A percentile compares a stretch with the other conserved stretches of the same genome.
These are phyloP conservation scores for Phrynocephalus versicolor DNA, from an alignment of 2,113 vertebrate genomes.

Conservation along the genomic window DNA sequence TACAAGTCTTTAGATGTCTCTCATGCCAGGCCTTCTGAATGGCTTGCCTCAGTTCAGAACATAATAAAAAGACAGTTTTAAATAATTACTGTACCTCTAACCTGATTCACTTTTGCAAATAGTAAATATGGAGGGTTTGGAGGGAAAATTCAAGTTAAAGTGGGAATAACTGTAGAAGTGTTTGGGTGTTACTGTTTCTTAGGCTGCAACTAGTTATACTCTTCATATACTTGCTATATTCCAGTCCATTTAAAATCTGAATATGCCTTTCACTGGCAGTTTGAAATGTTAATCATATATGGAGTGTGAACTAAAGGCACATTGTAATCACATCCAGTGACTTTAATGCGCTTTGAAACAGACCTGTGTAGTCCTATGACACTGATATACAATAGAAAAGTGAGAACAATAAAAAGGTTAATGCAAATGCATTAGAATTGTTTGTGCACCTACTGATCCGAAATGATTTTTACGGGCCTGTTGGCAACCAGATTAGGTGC, in stretches of 20 bases:
- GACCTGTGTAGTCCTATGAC: background rate
- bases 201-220: background rate
- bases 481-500: slow-evolving; percentile 34
- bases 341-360: slow-evolving; percentile 35
- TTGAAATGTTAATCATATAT: slow-evolving; percentile 14
- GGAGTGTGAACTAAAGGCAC: slow-evolving; percentile 8
- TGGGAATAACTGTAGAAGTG: background rate
- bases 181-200: background rate
- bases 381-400: slow-evolving; percentile 23
- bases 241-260: slow-evolving; percentile 27
- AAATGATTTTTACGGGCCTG: slow-evolving; percentile 35
- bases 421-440: slow-evolving; percentile 40
- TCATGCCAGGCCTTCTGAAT: background rate
- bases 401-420: slow-evolving; percentile 39
- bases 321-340: slow-evolving; percentile 29
- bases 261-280: background rate
- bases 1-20: background rate
- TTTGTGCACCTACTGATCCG: slow-evolving; percentile 35
- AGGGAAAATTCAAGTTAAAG: background rate
- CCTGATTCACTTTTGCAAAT: background rate
- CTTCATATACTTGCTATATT: slow-evolving; percentile 11
- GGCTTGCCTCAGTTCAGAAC: background rate
- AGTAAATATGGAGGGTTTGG: background rate
- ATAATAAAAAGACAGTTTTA: background rate
- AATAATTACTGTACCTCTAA: background rate